Base-by-base conservation (phyloP, 2,797 vertebrate genomes). In the Nannoperca obscura region DNA sequence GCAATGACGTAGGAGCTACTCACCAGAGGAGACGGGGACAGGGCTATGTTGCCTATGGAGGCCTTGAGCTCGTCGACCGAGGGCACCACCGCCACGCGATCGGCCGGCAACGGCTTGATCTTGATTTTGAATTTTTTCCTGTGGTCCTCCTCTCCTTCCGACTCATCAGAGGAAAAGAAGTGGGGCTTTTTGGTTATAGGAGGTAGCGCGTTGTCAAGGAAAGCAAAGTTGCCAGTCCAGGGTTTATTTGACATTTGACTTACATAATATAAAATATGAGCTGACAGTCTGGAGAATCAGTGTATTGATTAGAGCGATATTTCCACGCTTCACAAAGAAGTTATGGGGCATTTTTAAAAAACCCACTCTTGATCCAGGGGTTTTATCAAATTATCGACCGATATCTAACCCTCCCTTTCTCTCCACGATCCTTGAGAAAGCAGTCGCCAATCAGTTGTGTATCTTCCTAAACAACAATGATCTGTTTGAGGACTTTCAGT, bases 151-250 rank as follows among this genome's bases (percentile, higher is more conserved):
- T 99, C 98, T 81, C 94, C 98, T 87, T 99, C 98, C 0, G 98
- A 99, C 85, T 99, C 98, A 0, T 98, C 99, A 0, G 98, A 99
- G 70, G 98, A 99, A 94, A 99, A 99, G 93, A 99, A 99, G 92
- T 97, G 97, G 17, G 85, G 1, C 90, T 98, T 99, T 89, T 97
- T 97, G 89, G 93, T 93, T 76, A 90, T 93, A 61, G 91, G 96
- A 96, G 83, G 86, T 76, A 34, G 10, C 1, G 69, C 64, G 70
- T 82, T 22, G 96, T 97, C 95, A 99, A 98, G 93, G 97, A 96
- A 89, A 60, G 22, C 8, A 55, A 27, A 22, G 22, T 8, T 13
- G 4, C 15, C 5, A 12, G 12, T 54, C 27, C 13, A 38, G 4
- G 14, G 49, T 61, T 62, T 17, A 40, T 27, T 0, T 32, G 13